Evolutionary conservation across 2,113 vertebrate genomes (phyloP).

Genomic region (Caranx ignobilis): DNA sequence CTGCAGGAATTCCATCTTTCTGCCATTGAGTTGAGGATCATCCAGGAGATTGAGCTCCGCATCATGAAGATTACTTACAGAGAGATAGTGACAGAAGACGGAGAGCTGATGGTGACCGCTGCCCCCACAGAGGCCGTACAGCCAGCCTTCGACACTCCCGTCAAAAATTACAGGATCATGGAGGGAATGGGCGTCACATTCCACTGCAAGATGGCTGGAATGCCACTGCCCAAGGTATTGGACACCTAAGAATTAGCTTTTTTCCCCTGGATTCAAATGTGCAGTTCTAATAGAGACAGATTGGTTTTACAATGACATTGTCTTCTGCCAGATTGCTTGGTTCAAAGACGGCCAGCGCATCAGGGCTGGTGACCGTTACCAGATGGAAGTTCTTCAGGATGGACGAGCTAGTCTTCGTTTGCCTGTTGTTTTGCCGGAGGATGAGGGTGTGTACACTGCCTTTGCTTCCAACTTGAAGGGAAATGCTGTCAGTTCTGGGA

Average conservation of each 20-base stretch:
- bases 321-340: constrained; percentile 89
- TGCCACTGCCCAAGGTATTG: constrained; percentile 93
- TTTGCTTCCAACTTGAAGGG: constrained; percentile 93
- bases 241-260: neutral
- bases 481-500: constrained; percentile 95
- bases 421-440: constrained; percentile 90
- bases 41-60: constrained; percentile 93
- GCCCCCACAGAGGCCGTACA: constrained; percentile 87
- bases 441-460: constrained; percentile 96
- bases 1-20: constrained; percentile 94
- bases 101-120: constrained; percentile 90
- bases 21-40: constrained; percentile 92
- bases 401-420: constrained; percentile 93
- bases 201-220: constrained; percentile 93
- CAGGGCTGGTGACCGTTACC: constrained; percentile 87
- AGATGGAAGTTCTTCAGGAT: constrained; percentile 92
- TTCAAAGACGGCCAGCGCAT: constrained; percentile 97
- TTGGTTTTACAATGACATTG: neutral
- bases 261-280: neutral
- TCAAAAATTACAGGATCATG: constrained; percentile 95
- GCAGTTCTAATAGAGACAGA: neutral
- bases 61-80: constrained; percentile 93
- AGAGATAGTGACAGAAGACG: constrained; percentile 93
- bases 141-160: constrained; percentile 89
- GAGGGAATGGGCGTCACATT: constrained; percentile 96